phyloP scores from a whole-genome alignment of 2,797 vertebrate species.

The Luscinia luscinia region DNA sequence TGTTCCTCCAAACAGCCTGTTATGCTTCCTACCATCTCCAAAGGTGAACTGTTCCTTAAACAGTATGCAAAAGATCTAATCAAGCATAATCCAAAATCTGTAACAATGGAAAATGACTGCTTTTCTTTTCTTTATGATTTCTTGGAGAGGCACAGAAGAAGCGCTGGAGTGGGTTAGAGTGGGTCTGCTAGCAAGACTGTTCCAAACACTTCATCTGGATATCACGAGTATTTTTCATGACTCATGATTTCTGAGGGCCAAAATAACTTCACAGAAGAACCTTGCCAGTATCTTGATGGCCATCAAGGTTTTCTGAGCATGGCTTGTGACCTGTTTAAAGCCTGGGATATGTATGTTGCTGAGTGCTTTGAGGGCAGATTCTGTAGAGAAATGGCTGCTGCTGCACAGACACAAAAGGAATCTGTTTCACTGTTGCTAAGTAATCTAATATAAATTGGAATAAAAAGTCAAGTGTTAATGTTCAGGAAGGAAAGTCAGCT shows the following conservation, averaged over 20 bases:
- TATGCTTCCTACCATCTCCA: not conserved
- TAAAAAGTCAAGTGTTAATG: not conserved
- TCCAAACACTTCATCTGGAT: not conserved
- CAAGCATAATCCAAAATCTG: not conserved
- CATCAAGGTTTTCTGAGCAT: not conserved
- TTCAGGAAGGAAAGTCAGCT: not conserved
- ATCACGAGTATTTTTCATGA: not conserved
- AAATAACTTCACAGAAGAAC: not conserved
- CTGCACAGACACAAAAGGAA: not conserved
- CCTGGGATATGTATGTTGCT: not conserved
- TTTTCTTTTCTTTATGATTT: not conserved
- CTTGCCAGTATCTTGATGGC: not conserved
- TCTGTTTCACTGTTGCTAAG: not conserved
- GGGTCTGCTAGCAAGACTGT: not conserved
- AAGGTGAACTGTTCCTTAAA: not conserved
- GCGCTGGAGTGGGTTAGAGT: no score
- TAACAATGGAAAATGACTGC: not conserved
- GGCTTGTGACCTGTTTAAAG: not conserved
- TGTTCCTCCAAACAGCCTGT: not conserved
- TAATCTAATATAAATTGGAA: not conserved
- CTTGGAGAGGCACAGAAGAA: not conserved
- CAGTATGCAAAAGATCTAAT: not conserved
- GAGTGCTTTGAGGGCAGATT: not conserved
- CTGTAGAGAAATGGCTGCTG: not conserved
- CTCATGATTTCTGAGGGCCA: not conserved